Conservation (phyloP, 2,113 vertebrate species). For the Penelope pileata region DNA sequence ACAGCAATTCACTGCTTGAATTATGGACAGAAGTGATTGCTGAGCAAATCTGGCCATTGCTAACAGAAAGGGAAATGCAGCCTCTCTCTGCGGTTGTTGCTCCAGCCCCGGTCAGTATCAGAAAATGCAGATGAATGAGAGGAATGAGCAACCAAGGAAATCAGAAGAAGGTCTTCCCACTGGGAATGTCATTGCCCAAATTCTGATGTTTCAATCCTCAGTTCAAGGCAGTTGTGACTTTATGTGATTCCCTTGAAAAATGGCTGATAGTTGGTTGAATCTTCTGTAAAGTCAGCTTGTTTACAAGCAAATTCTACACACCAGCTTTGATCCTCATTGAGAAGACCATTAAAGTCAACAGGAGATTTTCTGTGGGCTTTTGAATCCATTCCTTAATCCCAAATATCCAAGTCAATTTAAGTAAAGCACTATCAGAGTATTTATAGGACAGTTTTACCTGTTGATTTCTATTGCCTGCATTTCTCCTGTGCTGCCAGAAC, state of each 20-base stretch:
- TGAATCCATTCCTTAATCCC: not conserved
- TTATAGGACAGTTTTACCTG: not conserved
- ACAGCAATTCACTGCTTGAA: constrained; percentile 1
- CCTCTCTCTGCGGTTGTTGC: not conserved
- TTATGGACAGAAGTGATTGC: constrained; percentile 11
- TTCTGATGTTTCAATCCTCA: not conserved
- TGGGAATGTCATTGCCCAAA: not conserved
- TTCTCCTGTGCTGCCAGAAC: not conserved
- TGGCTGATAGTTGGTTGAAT: not conserved
- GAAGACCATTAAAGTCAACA: not conserved
- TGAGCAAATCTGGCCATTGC: not conserved
- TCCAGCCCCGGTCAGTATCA: not conserved
- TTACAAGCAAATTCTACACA: not conserved
- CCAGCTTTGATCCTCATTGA: not conserved
- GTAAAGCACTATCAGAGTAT: not conserved
- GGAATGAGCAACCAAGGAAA: not conserved
- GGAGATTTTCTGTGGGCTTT: not conserved
- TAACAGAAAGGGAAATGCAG: not conserved
- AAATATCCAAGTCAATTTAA: not conserved
- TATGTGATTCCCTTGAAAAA: not conserved
- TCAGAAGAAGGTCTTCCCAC: not conserved
- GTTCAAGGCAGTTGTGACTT: not conserved
- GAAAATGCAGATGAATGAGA: not conserved
- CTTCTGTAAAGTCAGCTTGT: not conserved
- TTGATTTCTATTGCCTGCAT: not conserved